Conservation (phyloP, 2,113 vertebrate genomes). For the Verasper variegatus region DNA sequence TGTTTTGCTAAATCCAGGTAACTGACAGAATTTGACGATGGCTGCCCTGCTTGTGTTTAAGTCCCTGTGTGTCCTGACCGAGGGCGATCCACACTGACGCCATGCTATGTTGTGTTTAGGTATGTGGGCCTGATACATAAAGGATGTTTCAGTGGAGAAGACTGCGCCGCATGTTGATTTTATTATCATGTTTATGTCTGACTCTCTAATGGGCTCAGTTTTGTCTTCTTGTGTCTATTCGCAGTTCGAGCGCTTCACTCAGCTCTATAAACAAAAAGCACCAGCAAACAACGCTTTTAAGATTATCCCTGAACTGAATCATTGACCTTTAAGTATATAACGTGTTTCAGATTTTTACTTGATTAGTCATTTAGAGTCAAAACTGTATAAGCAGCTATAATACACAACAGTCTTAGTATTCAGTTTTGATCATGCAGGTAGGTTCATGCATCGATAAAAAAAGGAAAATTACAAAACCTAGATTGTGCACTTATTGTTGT, state of each 20-base stretch:
- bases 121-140: constrained; percentile 43
- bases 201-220: constrained; percentile 53
- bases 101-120: constrained; percentile 57
- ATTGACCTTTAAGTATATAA: constrained; percentile 22
- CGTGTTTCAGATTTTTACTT: constrained; percentile 7
- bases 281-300: constrained; percentile 26
- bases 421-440: constrained; percentile 5
- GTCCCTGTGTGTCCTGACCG: constrained; percentile 64
- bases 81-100: constrained; percentile 66
- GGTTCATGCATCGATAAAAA: constrained; percentile 1
- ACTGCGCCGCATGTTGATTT: constrained; percentile 63
- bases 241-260: constrained; percentile 25
- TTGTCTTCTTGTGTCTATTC: constrained; percentile 50
- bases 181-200: constrained; percentile 74
- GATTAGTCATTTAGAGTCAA: not conserved
- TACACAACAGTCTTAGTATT: not conserved
- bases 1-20: constrained; percentile 78
- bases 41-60: constrained; percentile 63
- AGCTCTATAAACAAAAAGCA: constrained; percentile 48
- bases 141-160: constrained; percentile 57
- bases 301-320: constrained; percentile 9
- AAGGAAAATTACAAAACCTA: not conserved
- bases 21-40: constrained; percentile 72
- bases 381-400: not conserved
- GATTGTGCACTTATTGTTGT: not conserved